A percentile compares a stretch with the other conserved stretches of the same genome.
phyloP scores from a whole-genome alignment of 2,888 invertebrate species.

The Lasioglossum lativentre region DNA sequence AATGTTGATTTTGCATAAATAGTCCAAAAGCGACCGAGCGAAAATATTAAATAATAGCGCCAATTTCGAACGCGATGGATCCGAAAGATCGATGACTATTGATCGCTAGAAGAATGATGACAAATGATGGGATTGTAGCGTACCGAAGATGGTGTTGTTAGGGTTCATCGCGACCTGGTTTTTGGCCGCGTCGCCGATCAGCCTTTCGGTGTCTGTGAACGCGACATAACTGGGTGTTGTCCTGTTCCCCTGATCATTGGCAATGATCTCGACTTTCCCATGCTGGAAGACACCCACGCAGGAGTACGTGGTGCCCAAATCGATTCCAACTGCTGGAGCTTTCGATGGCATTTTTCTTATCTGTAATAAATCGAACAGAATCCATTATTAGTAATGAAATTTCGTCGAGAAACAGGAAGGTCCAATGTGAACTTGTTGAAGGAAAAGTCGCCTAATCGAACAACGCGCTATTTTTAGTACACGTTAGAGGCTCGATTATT shows the following conservation, averaged over 20 bases:
- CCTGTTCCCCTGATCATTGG: conserved; percentile 95
- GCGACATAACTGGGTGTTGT: conserved; percentile 95
- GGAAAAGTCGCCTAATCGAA: neutral
- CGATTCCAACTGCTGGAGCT: conserved; percentile 90
- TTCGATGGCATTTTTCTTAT: conserved; percentile 77
- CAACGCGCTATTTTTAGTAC: neutral
- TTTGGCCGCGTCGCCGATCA: conserved; percentile 95
- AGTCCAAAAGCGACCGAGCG: neutral
- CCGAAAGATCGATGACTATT: no score
- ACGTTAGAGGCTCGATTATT: neutral
- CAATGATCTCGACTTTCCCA: conserved; percentile 93
- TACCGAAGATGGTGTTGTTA: conserved; percentile 93
- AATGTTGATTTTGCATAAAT: no score
- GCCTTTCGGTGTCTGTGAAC: conserved; percentile 93
- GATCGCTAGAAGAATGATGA: neutral
- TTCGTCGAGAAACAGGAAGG: neutral
- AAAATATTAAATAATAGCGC: neutral
- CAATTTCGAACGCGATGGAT: neutral
- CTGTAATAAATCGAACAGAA: conserved; percentile 12
- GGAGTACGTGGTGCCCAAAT: conserved; percentile 95
- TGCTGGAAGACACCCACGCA: conserved; percentile 95
- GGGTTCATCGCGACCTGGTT: conserved; percentile 95
- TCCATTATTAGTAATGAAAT: neutral
- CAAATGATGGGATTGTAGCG: conserved; percentile 73
- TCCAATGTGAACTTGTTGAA: neutral